Conservation (phyloP, 2,888 invertebrate genomes). For the Drosophila silvestris region DNA sequence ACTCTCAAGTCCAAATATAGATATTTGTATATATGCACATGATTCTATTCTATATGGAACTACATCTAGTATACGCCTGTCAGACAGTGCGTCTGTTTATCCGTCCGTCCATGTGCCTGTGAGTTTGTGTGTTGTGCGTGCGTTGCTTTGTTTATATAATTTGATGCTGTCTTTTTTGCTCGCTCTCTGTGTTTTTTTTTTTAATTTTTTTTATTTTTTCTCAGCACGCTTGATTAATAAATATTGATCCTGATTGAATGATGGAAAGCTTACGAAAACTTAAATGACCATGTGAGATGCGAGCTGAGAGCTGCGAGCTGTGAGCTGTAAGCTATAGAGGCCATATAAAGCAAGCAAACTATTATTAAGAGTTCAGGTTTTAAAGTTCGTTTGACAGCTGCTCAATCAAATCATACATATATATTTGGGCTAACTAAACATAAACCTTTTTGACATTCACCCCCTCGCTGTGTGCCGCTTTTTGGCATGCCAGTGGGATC, state of each 20-base stretch:
- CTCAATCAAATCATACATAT: slow-evolving; percentile 76
- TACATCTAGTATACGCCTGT: slow-evolving; percentile 36
- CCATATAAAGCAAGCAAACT: slow-evolving; percentile 43
- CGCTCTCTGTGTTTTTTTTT: slow-evolving; percentile 18
- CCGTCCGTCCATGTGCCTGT: slow-evolving; percentile 47
- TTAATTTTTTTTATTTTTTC: slow-evolving; percentile 15
- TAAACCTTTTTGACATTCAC: slow-evolving; percentile 71
- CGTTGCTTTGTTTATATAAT: slow-evolving; percentile 46
- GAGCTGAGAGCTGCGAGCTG: slow-evolving; percentile 11
- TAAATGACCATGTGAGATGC: slow-evolving; percentile 35
- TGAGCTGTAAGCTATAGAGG: slow-evolving; percentile 20
- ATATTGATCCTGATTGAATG: slow-evolving; percentile 82
- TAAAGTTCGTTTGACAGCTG: slow-evolving; percentile 73
- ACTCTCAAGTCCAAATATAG: slow-evolving; percentile 6
- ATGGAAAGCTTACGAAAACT: slow-evolving; percentile 76
- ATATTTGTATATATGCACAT: slow-evolving; percentile 3
- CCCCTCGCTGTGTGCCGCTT: slow-evolving; percentile 1
- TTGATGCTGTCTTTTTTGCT: slow-evolving; percentile 29
- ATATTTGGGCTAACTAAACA: slow-evolving; percentile 80
- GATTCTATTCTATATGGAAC: slow-evolving; percentile 10
- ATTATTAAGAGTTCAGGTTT: slow-evolving; percentile 71
- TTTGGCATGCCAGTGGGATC: slow-evolving; percentile 29
- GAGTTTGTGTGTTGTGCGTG: slow-evolving; percentile 41
- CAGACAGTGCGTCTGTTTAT: slow-evolving; percentile 65
- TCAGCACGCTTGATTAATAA: slow-evolving; percentile 72